Conservation (phyloP, 2,888 invertebrate species). For the Lasioglossum figueresi region DNA sequence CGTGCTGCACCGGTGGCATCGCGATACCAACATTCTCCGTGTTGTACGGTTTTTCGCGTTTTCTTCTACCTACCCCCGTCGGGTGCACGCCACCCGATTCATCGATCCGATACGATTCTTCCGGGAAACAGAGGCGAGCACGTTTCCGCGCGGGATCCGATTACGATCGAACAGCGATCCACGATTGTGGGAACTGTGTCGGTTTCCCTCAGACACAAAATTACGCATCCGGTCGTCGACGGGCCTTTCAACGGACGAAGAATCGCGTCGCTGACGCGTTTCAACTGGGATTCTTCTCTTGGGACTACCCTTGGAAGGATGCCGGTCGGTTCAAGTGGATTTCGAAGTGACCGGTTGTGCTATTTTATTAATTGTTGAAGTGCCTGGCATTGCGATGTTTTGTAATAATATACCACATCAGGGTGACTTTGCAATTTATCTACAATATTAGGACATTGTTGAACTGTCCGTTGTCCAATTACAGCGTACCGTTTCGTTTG, state of each 20-base stretch:
- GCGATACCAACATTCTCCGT: not conserved
- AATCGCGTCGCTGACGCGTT: not conserved
- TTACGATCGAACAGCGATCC: conserved; percentile 43
- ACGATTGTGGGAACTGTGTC: not conserved
- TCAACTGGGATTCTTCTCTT: not conserved
- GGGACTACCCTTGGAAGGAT: not conserved
- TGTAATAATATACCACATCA: not conserved
- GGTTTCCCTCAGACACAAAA: not conserved
- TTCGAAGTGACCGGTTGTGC: not conserved
- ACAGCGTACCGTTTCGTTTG: not conserved
- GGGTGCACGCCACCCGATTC: not conserved
- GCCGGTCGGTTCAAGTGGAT: not conserved
- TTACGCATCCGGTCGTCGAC: not conserved
- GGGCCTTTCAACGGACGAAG: not conserved
- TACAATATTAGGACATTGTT: not conserved
- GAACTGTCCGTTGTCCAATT: not conserved
- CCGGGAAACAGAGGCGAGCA: conserved; percentile 23
- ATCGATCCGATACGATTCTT: conserved; percentile 66
- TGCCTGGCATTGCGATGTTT: too few species aligned
- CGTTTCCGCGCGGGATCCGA: conserved; percentile 47
- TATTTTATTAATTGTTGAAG: not conserved
- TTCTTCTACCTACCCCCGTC: conserved; percentile 33
- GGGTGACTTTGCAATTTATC: not conserved
- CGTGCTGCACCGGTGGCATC: not conserved
- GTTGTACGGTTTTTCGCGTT: conserved; percentile 8